Evolutionary conservation across 1,140 invertebrate species (phyloP).

Genomic region (Dryas iulia): DNA sequence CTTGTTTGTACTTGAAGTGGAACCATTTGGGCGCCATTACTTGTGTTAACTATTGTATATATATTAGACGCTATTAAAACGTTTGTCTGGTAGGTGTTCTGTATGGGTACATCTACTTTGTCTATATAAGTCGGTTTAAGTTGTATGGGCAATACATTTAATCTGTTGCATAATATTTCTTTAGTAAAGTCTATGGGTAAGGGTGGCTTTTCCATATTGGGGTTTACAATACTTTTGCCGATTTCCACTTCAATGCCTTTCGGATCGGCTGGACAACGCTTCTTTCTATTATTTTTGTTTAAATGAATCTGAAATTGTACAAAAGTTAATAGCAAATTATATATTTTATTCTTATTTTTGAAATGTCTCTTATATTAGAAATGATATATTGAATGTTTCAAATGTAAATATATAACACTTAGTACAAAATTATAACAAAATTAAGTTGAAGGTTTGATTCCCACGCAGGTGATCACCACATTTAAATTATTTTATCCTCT

Average conservation of each 20-base stretch:
- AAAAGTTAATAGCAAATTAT: neutral
- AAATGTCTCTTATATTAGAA: no score
- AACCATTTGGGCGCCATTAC: constrained; percentile 35
- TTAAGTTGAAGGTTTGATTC: no score
- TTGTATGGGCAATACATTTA: constrained; percentile 15
- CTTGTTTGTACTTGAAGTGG: constrained; percentile 38
- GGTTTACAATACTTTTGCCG: constrained; percentile 2
- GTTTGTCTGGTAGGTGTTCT: neutral
- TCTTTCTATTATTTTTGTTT: neutral
- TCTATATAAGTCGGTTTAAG: constrained; percentile 18
- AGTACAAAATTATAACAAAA: no score
- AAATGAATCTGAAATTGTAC: constrained; percentile 20
- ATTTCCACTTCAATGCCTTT: constrained; percentile 41
- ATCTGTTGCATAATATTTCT: constrained; percentile 14
- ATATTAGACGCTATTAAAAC: constrained; percentile 22
- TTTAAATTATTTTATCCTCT: no score
- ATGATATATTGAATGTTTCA: no score
- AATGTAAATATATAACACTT: no score
- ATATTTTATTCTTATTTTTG: no score
- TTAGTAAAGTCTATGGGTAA: constrained; percentile 51
- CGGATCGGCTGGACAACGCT: constrained; percentile 14
- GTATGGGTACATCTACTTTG: constrained; percentile 39
- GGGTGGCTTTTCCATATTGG: constrained; percentile 31
- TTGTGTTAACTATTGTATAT: constrained; percentile 39
- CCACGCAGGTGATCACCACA: no score